Conservation (phyloP, 2,888 invertebrate genomes). For the Ctenicera cuprea region DNA sequence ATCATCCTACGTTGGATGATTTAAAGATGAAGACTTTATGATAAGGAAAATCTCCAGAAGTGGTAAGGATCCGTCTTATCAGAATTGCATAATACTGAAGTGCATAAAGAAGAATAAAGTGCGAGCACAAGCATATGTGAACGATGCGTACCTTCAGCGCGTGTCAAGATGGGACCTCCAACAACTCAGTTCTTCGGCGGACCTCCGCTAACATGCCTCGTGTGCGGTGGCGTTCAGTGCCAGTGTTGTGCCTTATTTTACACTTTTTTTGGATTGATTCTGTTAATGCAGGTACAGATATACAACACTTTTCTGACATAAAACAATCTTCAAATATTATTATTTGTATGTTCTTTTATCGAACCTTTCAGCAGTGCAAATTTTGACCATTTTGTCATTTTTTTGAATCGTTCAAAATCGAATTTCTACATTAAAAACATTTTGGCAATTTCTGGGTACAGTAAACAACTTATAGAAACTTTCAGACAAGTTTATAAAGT, state of each 20-base stretch:
- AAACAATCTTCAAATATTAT: neutral
- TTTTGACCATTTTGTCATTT: no score
- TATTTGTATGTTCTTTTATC: neutral
- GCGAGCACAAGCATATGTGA: conserved; percentile 49
- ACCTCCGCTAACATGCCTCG: conserved; percentile 68
- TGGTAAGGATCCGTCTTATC: conserved; percentile 27
- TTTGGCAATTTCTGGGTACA: no score
- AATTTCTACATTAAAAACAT: no score
- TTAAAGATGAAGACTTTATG: neutral
- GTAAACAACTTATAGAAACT: no score
- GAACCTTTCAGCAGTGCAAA: neutral
- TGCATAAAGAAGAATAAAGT: conserved; percentile 39
- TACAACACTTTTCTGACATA: neutral
- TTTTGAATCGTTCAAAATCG: no score
- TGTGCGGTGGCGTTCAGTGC: conserved; percentile 64
- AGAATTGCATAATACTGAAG: conserved; percentile 45
- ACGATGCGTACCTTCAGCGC: conserved; percentile 60
- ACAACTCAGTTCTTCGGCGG: conserved; percentile 68
- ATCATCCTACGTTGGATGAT: neutral
- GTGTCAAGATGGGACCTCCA: conserved; percentile 66
- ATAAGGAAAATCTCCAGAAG: neutral
- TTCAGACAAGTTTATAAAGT: no score
- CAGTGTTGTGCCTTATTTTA: conserved; percentile 60
- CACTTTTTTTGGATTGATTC: conserved; percentile 60
- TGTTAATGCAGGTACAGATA: conserved; percentile 60